phyloP scores from a whole-genome alignment of 2,797 vertebrate genomes.

The Pitangus sulphuratus region DNA sequence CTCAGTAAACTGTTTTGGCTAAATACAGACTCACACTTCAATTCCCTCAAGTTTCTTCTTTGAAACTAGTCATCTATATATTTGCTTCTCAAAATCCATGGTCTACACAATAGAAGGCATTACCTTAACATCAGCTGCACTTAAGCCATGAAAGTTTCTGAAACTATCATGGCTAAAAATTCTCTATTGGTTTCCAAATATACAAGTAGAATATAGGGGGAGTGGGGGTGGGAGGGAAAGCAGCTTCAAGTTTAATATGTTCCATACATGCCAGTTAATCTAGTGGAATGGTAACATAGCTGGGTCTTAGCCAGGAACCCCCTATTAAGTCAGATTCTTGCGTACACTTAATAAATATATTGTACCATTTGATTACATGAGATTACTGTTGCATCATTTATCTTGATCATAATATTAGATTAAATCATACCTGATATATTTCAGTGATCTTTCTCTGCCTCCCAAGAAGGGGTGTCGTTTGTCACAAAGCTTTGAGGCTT shows the following conservation, averaged over 20 bases:
- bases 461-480: background rate
- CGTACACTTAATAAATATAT: background rate
- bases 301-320: background rate
- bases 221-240: fast-evolving
- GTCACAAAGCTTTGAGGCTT: background rate
- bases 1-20: background rate
- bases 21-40: background rate
- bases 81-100: background rate
- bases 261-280: background rate
- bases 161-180: background rate
- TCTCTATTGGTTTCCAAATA: background rate
- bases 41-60: background rate
- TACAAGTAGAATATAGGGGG: background rate
- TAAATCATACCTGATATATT: background rate
- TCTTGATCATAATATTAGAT: background rate
- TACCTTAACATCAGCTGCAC: background rate
- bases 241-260: background rate
- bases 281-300: background rate
- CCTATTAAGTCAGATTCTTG: background rate
- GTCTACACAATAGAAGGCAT: background rate
- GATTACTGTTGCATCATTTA: background rate
- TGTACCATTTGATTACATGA: background rate
- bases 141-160: background rate
- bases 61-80: background rate
- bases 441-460: background rate